These are phyloP conservation scores for Cyphomyrus plagiostoma DNA, from an alignment of 2,113 vertebrate species.

Conservation along the genomic window DNA sequence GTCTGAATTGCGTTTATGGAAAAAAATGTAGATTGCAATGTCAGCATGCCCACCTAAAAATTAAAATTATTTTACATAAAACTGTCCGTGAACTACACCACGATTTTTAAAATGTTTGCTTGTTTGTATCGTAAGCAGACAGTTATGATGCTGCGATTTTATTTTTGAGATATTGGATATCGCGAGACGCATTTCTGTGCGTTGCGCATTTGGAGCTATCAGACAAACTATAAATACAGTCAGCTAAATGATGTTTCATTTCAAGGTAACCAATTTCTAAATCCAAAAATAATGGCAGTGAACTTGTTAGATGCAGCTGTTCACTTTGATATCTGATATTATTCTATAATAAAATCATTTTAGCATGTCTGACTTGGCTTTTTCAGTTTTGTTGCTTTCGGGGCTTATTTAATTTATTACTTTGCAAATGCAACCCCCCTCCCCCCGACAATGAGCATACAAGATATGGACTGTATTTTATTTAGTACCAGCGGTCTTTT, in stretches of 20 bases:
- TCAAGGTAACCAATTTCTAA: background rate
- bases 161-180: background rate
- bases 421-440: background rate
- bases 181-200: background rate
- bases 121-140: background rate
- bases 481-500: background rate
- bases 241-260: background rate
- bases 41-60: background rate
- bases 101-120: background rate
- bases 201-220: background rate
- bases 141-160: background rate
- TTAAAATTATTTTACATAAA: background rate
- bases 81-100: background rate
- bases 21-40: background rate
- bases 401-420: background rate
- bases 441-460: background rate
- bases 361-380: background rate
- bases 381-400: background rate
- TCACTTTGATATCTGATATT: background rate
- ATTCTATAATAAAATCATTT: background rate
- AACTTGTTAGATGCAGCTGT: background rate
- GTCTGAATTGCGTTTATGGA: background rate
- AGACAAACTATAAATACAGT: background rate
- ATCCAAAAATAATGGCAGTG: background rate
- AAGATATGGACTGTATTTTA: background rate